A percentile compares a stretch with the other conserved stretches of the same genome.
These are phyloP conservation scores for Noctua fimbriata DNA, from an alignment of 2,888 invertebrate genomes.

Conservation along the genomic window DNA sequence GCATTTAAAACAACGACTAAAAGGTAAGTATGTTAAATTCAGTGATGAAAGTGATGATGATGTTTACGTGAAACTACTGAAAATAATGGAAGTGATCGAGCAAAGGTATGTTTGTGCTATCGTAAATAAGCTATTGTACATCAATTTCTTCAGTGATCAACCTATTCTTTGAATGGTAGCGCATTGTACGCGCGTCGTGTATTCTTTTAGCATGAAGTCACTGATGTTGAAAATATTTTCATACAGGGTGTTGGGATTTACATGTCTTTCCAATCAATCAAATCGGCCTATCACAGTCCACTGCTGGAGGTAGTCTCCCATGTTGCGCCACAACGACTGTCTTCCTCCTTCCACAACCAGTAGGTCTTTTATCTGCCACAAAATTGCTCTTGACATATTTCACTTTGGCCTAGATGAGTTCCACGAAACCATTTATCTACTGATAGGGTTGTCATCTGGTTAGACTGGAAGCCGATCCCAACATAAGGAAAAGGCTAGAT, in stretches of 20 bases:
- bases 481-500: not conserved
- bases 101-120: slow-evolving; percentile 38
- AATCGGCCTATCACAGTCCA: not conserved
- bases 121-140: slow-evolving; percentile 53
- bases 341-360: not conserved
- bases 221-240: slow-evolving; percentile 78
- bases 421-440: not conserved
- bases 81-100: slow-evolving; percentile 21
- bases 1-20: not conserved
- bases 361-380: not conserved
- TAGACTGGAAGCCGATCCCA: not conserved
- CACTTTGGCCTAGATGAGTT: not conserved
- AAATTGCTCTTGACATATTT: not conserved
- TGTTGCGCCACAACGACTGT: not conserved
- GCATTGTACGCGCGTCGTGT: slow-evolving; percentile 59
- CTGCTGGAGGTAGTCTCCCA: not conserved
- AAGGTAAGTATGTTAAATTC: not conserved
- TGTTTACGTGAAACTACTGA: not conserved
- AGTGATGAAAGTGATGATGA: not conserved
- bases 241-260: slow-evolving; percentile 74
- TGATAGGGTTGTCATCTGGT: not conserved
- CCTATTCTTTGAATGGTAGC: slow-evolving; percentile 74
- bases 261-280: not conserved
- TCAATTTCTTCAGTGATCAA: slow-evolving; percentile 58
- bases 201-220: slow-evolving; percentile 86